Evolutionary conservation across 2,888 invertebrate species (phyloP), one percentile per base, ranked within the genome.

Genomic region (Xylota sylvarum): DNA sequence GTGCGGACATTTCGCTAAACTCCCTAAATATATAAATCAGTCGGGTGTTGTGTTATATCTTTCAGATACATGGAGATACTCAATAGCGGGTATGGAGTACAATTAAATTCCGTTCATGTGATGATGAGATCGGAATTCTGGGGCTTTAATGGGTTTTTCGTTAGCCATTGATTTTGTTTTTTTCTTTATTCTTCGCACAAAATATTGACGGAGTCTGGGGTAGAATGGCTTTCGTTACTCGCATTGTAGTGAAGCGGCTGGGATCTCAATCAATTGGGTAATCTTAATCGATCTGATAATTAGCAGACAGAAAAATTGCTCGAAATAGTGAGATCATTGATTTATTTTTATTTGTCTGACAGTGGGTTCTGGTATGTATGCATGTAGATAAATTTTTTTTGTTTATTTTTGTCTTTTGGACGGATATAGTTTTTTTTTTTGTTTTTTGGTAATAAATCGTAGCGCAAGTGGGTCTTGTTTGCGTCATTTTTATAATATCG

Each of bases 211-310:
- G 19, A 23, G 23, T 17, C 14, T 30, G n/a, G 40, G 64, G 64
- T 32, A 7, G 30, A 65, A 9, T 46, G 12, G 2, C 10, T 17
- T 60, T 65, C 50, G 37, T 9, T 40, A 35, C 55, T 23, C 55
- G n/a, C 14, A 52, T 40, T 40, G 43, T 64, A 48, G 46, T 10
- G 14, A 10, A 6, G 23, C 19, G 35, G 17, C 48, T 43, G 55
- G 52, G 62, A 70, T 70, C 69, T 70, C 69, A 70, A 78, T 78
- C 62, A 70, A 78, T 70, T 72, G 65, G 58, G 17, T 48, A 78
- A 83, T 83, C 78, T 78, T 69, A 79, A 79, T 79, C 73, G 83
- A 79, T 79, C 62, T 78, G 72, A 78, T 83, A 83, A 83, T 83
- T 79, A 78, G 73, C 78, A 69, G 60, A 79, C 60, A 62, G 55